Conservation (phyloP, 2,797 vertebrate genomes). For the Gallirallus australis region DNA sequence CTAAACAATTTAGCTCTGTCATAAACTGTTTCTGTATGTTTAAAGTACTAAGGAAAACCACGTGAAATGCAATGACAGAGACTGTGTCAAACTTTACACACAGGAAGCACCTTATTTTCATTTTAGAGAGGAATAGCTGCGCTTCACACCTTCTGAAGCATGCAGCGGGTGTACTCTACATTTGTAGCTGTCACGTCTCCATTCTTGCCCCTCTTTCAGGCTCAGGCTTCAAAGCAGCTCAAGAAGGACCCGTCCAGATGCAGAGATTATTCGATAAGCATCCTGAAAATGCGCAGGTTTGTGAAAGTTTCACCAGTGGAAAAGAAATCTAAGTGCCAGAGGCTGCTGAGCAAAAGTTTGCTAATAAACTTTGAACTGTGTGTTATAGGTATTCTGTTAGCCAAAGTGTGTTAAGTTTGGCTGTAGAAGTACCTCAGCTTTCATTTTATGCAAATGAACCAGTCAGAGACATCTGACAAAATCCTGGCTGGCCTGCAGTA, state of each 20-base stretch:
- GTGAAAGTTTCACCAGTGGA: slow-evolving; percentile 64
- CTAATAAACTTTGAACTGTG: slow-evolving; percentile 72
- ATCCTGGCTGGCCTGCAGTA: background rate
- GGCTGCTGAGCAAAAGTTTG: slow-evolving; percentile 56
- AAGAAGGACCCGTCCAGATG: slow-evolving; percentile 27
- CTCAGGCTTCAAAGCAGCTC: slow-evolving; percentile 44
- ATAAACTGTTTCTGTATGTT: background rate
- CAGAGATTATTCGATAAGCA: slow-evolving; percentile 50
- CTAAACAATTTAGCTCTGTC: background rate
- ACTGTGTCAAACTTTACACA: background rate
- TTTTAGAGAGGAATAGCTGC: background rate
- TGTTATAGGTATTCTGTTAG: slow-evolving; percentile 59
- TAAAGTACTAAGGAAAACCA: background rate
- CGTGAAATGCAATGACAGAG: background rate
- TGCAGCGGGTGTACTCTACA: background rate
- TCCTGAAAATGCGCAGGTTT: slow-evolving; percentile 61
- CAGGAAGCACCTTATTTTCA: background rate
- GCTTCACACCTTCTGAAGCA: background rate
- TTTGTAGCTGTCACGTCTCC: background rate
- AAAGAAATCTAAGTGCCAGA: slow-evolving; percentile 70
- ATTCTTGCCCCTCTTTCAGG: background rate
- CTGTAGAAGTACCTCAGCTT: slow-evolving; percentile 48
- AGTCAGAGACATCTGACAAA: slow-evolving; percentile 33
- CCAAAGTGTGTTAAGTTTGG: slow-evolving; percentile 69
- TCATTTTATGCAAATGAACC: slow-evolving; percentile 70